phyloP scores from a whole-genome alignment of 2,888 invertebrate species.

The Proisotoma minuta region DNA sequence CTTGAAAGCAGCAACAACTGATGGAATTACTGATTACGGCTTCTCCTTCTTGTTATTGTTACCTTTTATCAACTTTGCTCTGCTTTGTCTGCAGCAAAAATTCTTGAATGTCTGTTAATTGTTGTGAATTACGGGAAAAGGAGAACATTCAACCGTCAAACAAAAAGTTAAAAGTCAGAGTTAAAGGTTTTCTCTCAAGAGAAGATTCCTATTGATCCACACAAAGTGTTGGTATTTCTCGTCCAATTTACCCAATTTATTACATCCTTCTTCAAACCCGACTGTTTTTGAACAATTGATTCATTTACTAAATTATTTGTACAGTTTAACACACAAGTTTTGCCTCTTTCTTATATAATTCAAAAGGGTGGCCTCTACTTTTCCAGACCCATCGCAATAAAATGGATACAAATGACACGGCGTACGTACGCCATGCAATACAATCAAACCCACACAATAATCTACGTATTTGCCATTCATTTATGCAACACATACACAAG shows the following conservation, averaged over 20 bases:
- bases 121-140: conserved; percentile 5
- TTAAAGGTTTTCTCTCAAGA: background rate
- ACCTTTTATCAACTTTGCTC: background rate
- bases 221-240: background rate
- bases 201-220: background rate
- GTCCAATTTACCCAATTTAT: conserved; percentile 1
- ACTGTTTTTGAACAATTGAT: background rate
- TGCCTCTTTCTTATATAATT: background rate
- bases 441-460: no score
- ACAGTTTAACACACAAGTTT: background rate
- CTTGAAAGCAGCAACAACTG: background rate
- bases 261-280: no score
- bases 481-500: no score
- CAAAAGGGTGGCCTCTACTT: no score
- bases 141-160: background rate
- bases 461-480: no score
- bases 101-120: conserved; percentile 6
- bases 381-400: no score
- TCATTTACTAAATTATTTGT: background rate
- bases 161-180: background rate
- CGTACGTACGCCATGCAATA: background rate
- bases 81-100: background rate
- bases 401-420: background rate
- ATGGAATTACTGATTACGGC: background rate
- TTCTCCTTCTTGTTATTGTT: background rate